Evolutionary conservation across 2,888 invertebrate species (phyloP), one percentile per base, ranked within the genome.

Genomic region (Allacma fusca): DNA sequence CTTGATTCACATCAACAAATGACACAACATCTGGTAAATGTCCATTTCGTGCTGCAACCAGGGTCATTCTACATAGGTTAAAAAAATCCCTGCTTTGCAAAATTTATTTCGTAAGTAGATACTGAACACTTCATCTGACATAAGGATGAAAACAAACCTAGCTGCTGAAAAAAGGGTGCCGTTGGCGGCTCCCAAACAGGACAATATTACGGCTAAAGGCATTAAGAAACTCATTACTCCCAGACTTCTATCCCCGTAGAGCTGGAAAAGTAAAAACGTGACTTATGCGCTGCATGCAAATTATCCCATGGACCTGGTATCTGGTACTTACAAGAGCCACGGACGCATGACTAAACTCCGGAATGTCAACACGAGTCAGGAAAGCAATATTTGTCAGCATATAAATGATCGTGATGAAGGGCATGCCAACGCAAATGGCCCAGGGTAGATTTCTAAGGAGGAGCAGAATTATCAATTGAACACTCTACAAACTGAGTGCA

Each of bases 301-400:
- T n/a, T n/a, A 40, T 40, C 13, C 40, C 5, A 40, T 5, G 40
- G 40, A 9, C 13, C 40, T 5, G 5, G 7, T 40, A 40, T 9
- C 40, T 9, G 40, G 40, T n/a, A 40, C 87, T 86, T 85, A 89
- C 88, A 19, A 94, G 92, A 0, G 94, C 95, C 0, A 95, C 94
- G 0, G 94, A 94, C 0, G 90, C 90, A 5, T 88, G 88, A 19
- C 91, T 88, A 88, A 69, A 34, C 19, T 96, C 96, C 85, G 91
- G 91, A 29, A 95, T 93, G 76, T 96, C 95, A 95, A 97, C 95
- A 82, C 95, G 96, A 26, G 96, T 94, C 88, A 97, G 88, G 88
- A 97, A 97, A 67, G 97, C 95, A 81, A 97, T 90, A 88, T 97
- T 97, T 86, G 96, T 95, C 83, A 97, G 89, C 75, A 95, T 92